Base-by-base conservation (phyloP, 64 coral and sea anemone genomes). In the Anthopleura sola region DNA sequence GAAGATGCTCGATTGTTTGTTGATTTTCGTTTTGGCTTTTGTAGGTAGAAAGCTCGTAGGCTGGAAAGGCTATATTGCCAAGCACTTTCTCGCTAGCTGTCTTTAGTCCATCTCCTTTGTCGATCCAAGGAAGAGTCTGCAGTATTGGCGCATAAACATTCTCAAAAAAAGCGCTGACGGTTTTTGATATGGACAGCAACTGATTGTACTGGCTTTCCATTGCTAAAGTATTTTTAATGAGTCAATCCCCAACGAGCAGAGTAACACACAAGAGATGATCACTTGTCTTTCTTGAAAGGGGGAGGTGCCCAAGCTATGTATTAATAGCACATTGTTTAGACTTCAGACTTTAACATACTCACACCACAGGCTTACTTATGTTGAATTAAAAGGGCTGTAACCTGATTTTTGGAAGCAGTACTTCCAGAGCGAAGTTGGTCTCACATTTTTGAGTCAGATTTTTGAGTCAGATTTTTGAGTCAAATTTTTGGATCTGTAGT, bases 171-270 rank as follows among this genome's bases (percentile, higher is more conserved):
- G 20, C 85, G 36, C 91, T 56, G 18, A 92, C 91, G 74, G 91
- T 92, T 60, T 92, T 92, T 14, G 91, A 92, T 92, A 26, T 32
- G 26, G 66, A 53, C 20, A 92, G 85, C 64, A 92, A 83, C 24
- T 92, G 78, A 75, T 92, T 92, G 38, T 92, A 92, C 40, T 92
- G 91, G n/a, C 31, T 92, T 84, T 92, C 91, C 91, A 92, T 92
- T 78, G 68, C 29, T 34, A n/a, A n/a, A n/a, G n/a, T n/a, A n/a
- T n/a, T n/a, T n/a, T n/a, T n/a, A n/a, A 37, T 36, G 16, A 68
- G 62, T 24, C 62, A 31, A 29, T 68, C 26, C 20, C n/a, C 23
- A 29, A 5, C 20, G n/a, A n/a, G n/a, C n/a, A n/a, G n/a, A n/a
- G n/a, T n/a, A n/a, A n/a, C n/a, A n/a, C n/a, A n/a, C n/a, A n/a